phyloP scores from a whole-genome alignment of 2,888 invertebrate species.

The Nomada hirtipes region DNA sequence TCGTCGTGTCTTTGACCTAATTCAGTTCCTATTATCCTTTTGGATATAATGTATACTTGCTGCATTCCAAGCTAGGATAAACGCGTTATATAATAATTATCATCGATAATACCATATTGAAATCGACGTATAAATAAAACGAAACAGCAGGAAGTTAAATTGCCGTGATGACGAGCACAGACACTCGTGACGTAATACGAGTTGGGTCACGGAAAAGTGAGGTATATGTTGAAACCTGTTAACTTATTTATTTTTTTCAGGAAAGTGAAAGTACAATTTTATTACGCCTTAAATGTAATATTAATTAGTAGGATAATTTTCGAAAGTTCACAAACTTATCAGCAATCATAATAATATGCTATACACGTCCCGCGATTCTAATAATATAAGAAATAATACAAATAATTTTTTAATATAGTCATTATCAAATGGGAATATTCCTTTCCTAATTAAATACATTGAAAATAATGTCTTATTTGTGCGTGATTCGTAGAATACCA shows the following conservation, averaged over 20 bases:
- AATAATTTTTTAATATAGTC: not conserved
- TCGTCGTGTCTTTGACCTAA: constrained; percentile 70
- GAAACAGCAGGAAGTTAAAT: constrained; percentile 47
- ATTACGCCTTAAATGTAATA: not conserved
- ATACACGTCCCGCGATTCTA: not conserved
- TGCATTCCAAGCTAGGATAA: constrained; percentile 68
- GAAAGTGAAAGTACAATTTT: constrained; percentile 23
- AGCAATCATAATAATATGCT: constrained; percentile 2
- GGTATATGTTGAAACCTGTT: constrained; percentile 85
- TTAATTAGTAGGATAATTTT: not conserved
- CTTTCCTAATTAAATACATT: not conserved
- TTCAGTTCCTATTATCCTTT: constrained; percentile 47
- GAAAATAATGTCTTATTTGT: not conserved
- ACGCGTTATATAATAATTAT: constrained; percentile 25
- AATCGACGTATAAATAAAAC: not conserved
- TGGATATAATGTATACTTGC: constrained; percentile 40
- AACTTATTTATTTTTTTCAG: not conserved
- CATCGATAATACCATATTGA: constrained; percentile 10
- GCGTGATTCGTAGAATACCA: constrained; percentile 14
- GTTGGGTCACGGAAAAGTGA: constrained; percentile 95
- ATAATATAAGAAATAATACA: not conserved
- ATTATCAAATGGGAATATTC: not conserved
- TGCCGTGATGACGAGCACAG: constrained; percentile 62
- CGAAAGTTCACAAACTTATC: not conserved
- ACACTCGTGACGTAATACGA: constrained; percentile 85